These are phyloP conservation scores for Thaumetopoea pityocampa DNA, from an alignment of 1,140 invertebrate genomes.

Conservation along the genomic window DNA sequence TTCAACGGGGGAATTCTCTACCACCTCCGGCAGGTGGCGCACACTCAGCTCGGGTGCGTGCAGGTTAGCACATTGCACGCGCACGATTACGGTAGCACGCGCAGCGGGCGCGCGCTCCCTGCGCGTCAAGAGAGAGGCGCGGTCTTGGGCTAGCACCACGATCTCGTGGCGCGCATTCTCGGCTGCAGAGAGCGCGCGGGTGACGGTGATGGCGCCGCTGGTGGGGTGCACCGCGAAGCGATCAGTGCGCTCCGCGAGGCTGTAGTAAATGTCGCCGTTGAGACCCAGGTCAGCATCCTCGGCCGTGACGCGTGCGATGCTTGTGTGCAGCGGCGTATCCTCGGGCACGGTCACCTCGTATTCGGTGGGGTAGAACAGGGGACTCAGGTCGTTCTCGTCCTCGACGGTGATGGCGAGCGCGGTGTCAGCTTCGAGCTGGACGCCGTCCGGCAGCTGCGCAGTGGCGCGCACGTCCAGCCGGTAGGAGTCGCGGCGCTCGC, in stretches of 20 bases:
- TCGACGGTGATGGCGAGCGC: conserved; percentile 87
- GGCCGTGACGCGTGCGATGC: conserved; percentile 86
- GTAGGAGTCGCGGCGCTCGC: conserved; percentile 92
- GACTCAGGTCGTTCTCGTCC: conserved; percentile 95
- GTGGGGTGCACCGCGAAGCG: conserved; percentile 95
- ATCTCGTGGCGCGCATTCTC: conserved; percentile 84
- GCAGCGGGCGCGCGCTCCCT: conserved; percentile 73
- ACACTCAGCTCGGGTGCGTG: conserved; percentile 90
- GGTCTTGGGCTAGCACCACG: conserved; percentile 88
- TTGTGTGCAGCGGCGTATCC: conserved; percentile 89
- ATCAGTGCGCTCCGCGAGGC: conserved; percentile 87
- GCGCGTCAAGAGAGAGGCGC: conserved; percentile 79
- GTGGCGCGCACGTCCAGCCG: conserved; percentile 87
- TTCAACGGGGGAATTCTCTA: conserved; percentile 89
- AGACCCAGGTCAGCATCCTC: conserved; percentile 96
- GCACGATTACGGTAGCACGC: conserved; percentile 81
- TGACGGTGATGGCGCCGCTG: conserved; percentile 90
- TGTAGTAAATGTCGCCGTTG: conserved; percentile 98
- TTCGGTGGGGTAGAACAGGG: conserved; percentile 90
- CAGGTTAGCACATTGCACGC: conserved; percentile 90
- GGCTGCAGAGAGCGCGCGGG: conserved; percentile 84
- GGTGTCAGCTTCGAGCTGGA: conserved; percentile 82
- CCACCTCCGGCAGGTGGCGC: conserved; percentile 85
- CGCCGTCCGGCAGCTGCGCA: conserved; percentile 77
- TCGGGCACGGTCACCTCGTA: conserved; percentile 93